Evolutionary conservation across 2,888 invertebrate species (phyloP).

Genomic region (Eupithecia centaureata): DNA sequence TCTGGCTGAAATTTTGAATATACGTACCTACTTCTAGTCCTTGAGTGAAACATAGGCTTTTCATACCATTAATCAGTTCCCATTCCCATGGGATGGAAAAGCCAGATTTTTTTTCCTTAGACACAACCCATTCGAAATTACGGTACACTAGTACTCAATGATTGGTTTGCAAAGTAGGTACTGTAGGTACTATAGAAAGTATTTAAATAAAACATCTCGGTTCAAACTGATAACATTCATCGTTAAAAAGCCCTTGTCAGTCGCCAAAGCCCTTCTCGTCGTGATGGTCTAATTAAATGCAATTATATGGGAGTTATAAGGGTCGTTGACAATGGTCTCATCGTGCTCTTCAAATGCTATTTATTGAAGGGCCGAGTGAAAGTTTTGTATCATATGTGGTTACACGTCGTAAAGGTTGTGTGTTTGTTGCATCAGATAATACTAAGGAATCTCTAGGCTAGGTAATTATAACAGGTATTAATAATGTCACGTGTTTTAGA

Average conservation of each 20-base stretch:
- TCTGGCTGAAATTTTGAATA: too few species aligned
- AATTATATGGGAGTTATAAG: conserved; percentile 26
- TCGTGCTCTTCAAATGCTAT: conserved; percentile 29
- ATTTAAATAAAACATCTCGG: not conserved
- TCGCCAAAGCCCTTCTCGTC: conserved; percentile 6
- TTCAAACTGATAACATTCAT: conserved; percentile 4
- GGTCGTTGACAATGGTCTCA: conserved; percentile 30
- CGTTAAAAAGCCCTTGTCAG: conserved; percentile 11
- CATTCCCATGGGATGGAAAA: too few species aligned
- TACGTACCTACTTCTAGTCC: too few species aligned
- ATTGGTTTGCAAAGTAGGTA: too few species aligned
- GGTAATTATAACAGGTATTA: too few species aligned
- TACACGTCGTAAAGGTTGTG: not conserved
- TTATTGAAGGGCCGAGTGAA: conserved; percentile 74
- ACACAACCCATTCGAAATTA: too few species aligned
- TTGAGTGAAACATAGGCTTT: too few species aligned
- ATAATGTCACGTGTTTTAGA: too few species aligned
- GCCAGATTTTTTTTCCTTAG: too few species aligned
- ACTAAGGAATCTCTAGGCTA: not conserved
- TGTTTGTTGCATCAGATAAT: not conserved
- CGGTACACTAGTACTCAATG: too few species aligned
- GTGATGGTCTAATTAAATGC: conserved; percentile 22
- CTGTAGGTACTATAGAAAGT: not conserved
- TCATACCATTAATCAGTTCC: too few species aligned
- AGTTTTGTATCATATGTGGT: conserved; percentile 66